Conservation (phyloP, 2,113 vertebrate genomes). For the Proteles cristata region DNA sequence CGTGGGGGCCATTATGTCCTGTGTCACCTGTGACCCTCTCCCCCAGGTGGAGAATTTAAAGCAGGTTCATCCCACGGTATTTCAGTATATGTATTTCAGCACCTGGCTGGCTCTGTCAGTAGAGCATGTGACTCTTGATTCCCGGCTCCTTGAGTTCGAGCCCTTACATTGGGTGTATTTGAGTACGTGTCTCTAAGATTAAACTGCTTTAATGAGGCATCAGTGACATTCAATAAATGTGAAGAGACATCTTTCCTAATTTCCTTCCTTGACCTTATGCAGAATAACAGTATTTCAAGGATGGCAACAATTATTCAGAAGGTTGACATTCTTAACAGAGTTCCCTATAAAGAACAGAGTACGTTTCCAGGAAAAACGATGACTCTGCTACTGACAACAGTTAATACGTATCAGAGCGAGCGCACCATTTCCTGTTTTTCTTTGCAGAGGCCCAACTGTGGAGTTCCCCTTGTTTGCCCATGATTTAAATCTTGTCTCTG, state of each 20-base stretch:
- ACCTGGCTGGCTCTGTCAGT: not conserved
- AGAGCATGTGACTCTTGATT: not conserved
- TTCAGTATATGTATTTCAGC: not conserved
- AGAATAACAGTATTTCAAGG: conserved; percentile 12
- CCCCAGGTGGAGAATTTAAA: not conserved
- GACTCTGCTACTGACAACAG: not conserved
- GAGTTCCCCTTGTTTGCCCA: conserved; percentile 47
- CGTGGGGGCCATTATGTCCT: not conserved
- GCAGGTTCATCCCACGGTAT: not conserved
- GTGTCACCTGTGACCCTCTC: not conserved
- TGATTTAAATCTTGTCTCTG: not conserved
- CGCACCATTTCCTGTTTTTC: conserved; percentile 54
- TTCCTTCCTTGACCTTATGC: not conserved
- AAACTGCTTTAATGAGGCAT: not conserved
- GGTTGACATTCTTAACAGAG: not conserved
- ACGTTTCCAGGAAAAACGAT: conserved; percentile 29
- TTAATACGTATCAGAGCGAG: not conserved
- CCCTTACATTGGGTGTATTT: not conserved
- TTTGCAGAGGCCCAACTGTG: not conserved
- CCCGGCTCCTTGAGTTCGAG: not conserved
- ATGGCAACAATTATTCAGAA: not conserved
- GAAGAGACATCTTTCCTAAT: not conserved
- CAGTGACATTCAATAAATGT: not conserved
- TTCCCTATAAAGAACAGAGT: not conserved
- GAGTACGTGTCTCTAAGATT: not conserved